Base-by-base conservation (phyloP, 1,140 invertebrate genomes). In the Sarcophaga peregrina region DNA sequence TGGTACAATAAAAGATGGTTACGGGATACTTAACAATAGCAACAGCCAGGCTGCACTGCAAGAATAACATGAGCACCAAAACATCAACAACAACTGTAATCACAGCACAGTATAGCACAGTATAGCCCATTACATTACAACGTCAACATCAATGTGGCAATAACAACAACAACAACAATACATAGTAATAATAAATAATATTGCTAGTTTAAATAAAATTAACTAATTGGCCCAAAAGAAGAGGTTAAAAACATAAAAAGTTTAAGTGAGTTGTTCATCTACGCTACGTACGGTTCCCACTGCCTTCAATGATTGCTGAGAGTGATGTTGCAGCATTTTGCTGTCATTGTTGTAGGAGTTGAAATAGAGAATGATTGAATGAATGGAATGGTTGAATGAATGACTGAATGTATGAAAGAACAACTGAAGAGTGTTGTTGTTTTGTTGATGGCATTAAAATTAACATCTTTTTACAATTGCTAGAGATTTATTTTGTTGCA, bases 231-330 rank as follows among this genome's bases (percentile, higher is more conserved):
- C 62, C 6, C 20, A 37, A 37, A 37, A 68, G 62, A 68, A 68
- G 62, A 68, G 62, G 62, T 68, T 68, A 68, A 68, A 58, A 68
- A 68, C 25, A 20, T 68, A 68, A 68, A 68, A 68, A 68, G 62
- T 68, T 46, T 76, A 47, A 76, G 74, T 76, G 47, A 76, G 74
- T 47, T 50, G 74, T 76, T 37, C 25, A 37, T 37, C 25, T 37
- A 37, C 4, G 25, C 25, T 37, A 37, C 25, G 25, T n/a, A n/a
- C n/a, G n/a, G n/a, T 37, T 37, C 25, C 4, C 25, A 37, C 25
- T 37, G 25, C 25, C 25, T 37, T 37, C 25, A 37, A 37, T 37
- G 25, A 4, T 37, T 37, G 25, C 25, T 37, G 25, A 37, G 25
- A 37, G 25, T 37, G 25, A 37, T 37, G 25, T 37, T 37, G 25